Base-by-base conservation (phyloP, 30 jellyfish, hydroid and myxozoan species). In the Morbakka virulenta region DNA sequence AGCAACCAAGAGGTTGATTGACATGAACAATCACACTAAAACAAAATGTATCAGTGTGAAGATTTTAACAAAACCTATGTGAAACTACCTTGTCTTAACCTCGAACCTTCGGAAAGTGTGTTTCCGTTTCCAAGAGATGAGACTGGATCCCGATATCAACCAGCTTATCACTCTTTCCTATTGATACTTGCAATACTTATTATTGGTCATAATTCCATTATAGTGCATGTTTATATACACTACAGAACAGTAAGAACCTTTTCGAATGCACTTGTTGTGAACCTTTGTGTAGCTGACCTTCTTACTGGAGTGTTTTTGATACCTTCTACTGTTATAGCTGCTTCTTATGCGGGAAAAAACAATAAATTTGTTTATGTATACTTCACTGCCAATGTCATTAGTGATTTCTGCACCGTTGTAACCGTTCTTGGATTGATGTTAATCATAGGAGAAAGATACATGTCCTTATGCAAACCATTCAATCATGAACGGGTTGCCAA, bases 381-480 rank as follows among this genome's bases (percentile, higher is more conserved):
- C 25, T 72, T 83, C 30, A 64, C 78, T 26, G 63, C 95, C 2
- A 83, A 64, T 20, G 80, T 83, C 0, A 51, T 83, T 21, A 64
- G 71, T 34, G 95, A 83, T 32, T 64, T 71, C 9, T 69, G 63
- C 2, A 83, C 86, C 41, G 26, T 64, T 9, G 81, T 80, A 1
- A 64, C 74, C 9, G 95, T 74, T 2, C 70, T 83, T 3, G 74
- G 67, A 32, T 24, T 72, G 17, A 35, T 51, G 29, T 50, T 83
- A 28, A 82, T 83, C 30, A 83, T 80, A 2, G 1, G 34, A 41
- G 95, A 83, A 69, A 80, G 95, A 23, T 73, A 83, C 62, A 62
- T 67, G 21, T 78, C 95, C 22, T 57, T 83, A 20, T 83, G 95
- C 80, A 64, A 64, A 20, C 95, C 95, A 2, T 83, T 69, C 29